These are phyloP conservation scores for Cheilosia variabilis DNA, from an alignment of 2,888 invertebrate species.

Conservation along the genomic window DNA sequence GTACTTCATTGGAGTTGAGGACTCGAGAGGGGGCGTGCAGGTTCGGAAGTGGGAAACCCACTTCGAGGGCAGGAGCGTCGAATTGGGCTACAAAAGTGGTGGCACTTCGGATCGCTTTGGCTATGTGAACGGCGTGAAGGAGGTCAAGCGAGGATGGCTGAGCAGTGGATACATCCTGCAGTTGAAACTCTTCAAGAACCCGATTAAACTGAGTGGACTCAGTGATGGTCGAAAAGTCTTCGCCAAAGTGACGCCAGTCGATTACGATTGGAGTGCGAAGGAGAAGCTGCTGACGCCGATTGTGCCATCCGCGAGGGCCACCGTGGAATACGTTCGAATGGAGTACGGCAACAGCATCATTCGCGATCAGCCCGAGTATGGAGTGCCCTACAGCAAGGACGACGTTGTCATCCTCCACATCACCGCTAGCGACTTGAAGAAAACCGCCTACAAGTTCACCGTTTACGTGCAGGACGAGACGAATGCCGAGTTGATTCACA, in stretches of 20 bases:
- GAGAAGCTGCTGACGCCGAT: constrained; percentile 77
- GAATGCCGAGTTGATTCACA: constrained; percentile 80
- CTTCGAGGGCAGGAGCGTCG: constrained; percentile 86
- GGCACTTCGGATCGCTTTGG: constrained; percentile 87
- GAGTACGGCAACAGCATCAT: constrained; percentile 79
- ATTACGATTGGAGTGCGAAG: constrained; percentile 41
- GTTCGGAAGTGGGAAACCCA: constrained; percentile 93
- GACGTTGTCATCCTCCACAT: constrained; percentile 92
- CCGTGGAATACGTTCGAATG: constrained; percentile 80
- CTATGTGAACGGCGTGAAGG: constrained; percentile 84
- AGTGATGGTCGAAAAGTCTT: constrained; percentile 75
- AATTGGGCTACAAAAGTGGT: constrained; percentile 79
- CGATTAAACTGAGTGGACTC: constrained; percentile 88
- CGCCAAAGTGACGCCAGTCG: constrained; percentile 84
- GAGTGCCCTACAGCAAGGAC: constrained; percentile 88
- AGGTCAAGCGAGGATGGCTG: constrained; percentile 92
- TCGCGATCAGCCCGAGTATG: constrained; percentile 86
- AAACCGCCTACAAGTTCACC: constrained; percentile 92
- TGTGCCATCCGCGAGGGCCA: constrained; percentile 79
- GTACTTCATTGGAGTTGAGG: constrained; percentile 88
- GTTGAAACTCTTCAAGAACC: constrained; percentile 91
- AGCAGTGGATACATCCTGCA: constrained; percentile 90
- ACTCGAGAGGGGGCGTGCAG: constrained; percentile 83
- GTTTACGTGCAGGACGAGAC: constrained; percentile 85
- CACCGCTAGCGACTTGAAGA: constrained; percentile 89